Evolutionary conservation across 2,888 invertebrate species (phyloP).

Genomic region (Arrhopalites spinosus): DNA sequence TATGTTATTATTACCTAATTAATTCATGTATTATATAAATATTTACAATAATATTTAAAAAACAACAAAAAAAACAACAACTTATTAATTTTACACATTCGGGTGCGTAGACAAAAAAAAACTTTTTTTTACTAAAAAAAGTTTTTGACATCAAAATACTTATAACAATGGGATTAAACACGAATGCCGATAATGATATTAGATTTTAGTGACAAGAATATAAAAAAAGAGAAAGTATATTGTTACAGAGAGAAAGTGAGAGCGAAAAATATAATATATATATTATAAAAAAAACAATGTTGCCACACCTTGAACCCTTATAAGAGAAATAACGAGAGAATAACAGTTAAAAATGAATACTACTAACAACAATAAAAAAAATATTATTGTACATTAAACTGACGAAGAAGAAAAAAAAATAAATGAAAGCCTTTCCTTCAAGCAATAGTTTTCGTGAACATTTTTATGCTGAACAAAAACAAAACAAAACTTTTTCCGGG

Average conservation of each 20-base stretch:
- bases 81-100: not conserved
- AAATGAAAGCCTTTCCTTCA: conserved; percentile 25
- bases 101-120: not conserved
- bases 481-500: too few relatives aligned
- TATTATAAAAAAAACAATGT: not conserved
- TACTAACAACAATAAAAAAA: not conserved
- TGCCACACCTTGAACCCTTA: not conserved
- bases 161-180: too few relatives aligned
- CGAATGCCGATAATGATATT: not conserved
- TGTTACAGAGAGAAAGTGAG: not conserved
- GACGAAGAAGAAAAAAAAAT: not conserved
- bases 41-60: not conserved
- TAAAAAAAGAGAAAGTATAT: not conserved
- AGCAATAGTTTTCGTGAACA: conserved; percentile 22
- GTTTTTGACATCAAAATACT: too few relatives aligned
- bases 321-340: not conserved
- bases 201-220: not conserved
- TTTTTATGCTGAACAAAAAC: not conserved
- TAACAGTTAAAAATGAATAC: not conserved
- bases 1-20: not conserved
- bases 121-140: not conserved
- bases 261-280: not conserved
- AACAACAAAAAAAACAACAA: not conserved
- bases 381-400: not conserved
- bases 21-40: not conserved